Conservation (phyloP, 2,113 vertebrate species). For the Hemicordylus capensis region DNA sequence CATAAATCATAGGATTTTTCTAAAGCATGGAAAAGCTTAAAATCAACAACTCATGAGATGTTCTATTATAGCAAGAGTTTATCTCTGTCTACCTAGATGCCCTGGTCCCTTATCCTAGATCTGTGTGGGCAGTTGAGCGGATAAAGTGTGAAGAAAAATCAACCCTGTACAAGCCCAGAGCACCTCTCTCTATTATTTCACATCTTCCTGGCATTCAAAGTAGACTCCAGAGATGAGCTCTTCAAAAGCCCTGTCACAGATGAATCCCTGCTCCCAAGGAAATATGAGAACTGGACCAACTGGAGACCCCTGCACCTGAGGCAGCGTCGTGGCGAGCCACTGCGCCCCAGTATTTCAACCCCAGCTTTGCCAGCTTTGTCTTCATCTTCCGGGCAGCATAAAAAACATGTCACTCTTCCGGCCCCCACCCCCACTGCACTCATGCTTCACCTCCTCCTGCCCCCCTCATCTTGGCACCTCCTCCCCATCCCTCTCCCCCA, state of each 20-base stretch:
- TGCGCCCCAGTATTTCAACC: too few relatives aligned
- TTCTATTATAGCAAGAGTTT: not conserved
- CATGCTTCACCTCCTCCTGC: too few relatives aligned
- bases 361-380: too few relatives aligned
- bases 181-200: not conserved
- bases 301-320: too few relatives aligned
- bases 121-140: not conserved
- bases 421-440: too few relatives aligned
- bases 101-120: not conserved
- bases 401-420: too few relatives aligned
- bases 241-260: not conserved
- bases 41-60: not conserved
- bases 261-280: not conserved
- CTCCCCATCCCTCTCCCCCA: too few relatives aligned
- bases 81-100: not conserved
- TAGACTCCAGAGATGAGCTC: not conserved
- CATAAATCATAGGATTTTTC: not conserved
- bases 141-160: not conserved
- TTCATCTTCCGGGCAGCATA: too few relatives aligned
- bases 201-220: not conserved
- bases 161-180: not conserved
- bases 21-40: not conserved
- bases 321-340: too few relatives aligned
- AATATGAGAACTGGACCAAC: too few relatives aligned
- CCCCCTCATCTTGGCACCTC: too few relatives aligned